Base-by-base conservation (phyloP, 2,888 invertebrate species). In the Lampropteryx suffumata region DNA sequence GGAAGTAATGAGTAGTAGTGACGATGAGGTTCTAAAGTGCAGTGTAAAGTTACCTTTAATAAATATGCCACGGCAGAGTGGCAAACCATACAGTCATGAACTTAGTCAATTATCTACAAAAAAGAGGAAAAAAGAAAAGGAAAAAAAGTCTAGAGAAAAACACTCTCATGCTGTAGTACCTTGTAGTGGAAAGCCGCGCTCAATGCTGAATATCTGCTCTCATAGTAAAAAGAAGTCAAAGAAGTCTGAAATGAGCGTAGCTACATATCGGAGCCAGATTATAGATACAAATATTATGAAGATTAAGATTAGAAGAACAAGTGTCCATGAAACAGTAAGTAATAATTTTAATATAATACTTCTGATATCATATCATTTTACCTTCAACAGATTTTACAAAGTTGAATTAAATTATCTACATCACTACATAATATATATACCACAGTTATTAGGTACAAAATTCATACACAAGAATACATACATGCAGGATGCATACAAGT, bases 271-370 rank as follows among this genome's bases (percentile, higher is more conserved):
- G 62, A 92, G 92, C 74, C 92, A 92, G 79, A 92, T 93, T 65
- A 92, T 94, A 62, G 93, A 93, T 69, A 92, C 92, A 57, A 83
- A 82, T 71, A 93, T 93, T 53, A 93, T 94, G 69, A 94, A 94
- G 79, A 92, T 94, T 69, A 92, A 93, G 70, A 94, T 94, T 65
- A 92, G 92, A 75, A 94, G 93, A 81, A 93, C 93, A 68, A 87
- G 77, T 69, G 63, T 76, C 61, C 82, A 82, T 72, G 81, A 86
- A 71, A 73, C 72, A 59, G 89, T 89, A 74, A 87, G 87, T 53
- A 40, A 27, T 34, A 30, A 34, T 17, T 17, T n/a, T n/a, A n/a
- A 17, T 17, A 17, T 36, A 75, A 65, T 48, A 39, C 28, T 40
- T 46, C 13, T 49, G 52, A 45, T 56, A 49, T 43, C 51, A 40